phyloP scores from a whole-genome alignment of 2,888 invertebrate genomes.

The Sminthurinus aureus region DNA sequence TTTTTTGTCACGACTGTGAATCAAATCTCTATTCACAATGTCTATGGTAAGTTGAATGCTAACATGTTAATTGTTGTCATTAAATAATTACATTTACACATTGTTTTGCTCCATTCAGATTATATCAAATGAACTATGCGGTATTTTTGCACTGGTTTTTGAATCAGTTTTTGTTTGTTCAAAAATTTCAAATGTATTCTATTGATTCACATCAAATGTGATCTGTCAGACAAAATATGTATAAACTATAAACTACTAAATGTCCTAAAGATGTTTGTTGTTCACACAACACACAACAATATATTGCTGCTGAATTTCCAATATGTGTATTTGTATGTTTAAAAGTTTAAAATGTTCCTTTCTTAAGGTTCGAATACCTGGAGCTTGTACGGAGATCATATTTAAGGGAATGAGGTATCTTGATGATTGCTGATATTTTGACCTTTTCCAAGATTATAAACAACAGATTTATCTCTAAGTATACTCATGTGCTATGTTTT shows the following conservation, averaged over 20 bases:
- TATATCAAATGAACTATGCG: background rate
- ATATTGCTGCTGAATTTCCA: too few relatives aligned
- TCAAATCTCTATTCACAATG: constrained; percentile 26
- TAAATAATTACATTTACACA: background rate
- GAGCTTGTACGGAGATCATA: constrained; percentile 56
- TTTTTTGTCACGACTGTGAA: constrained; percentile 23
- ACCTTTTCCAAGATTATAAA: background rate
- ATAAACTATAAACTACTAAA: too few relatives aligned
- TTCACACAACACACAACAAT: too few relatives aligned
- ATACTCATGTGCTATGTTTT: too few relatives aligned
- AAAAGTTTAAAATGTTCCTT: background rate
- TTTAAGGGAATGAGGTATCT: constrained; percentile 52
- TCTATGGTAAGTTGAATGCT: constrained; percentile 32
- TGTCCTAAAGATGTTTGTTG: background rate
- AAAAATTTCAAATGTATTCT: background rate
- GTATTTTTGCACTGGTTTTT: background rate
- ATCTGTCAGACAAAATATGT: background rate
- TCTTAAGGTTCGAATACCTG: constrained; percentile 50
- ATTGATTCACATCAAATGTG: background rate
- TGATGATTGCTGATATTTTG: background rate
- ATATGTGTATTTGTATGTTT: background rate
- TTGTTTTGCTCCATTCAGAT: background rate
- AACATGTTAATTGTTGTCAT: background rate
- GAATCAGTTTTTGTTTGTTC: background rate
- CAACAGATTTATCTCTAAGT: background rate